Evolutionary conservation across 1,140 invertebrate genomes (phyloP).

Genomic region (Drepana arcuata): DNA sequence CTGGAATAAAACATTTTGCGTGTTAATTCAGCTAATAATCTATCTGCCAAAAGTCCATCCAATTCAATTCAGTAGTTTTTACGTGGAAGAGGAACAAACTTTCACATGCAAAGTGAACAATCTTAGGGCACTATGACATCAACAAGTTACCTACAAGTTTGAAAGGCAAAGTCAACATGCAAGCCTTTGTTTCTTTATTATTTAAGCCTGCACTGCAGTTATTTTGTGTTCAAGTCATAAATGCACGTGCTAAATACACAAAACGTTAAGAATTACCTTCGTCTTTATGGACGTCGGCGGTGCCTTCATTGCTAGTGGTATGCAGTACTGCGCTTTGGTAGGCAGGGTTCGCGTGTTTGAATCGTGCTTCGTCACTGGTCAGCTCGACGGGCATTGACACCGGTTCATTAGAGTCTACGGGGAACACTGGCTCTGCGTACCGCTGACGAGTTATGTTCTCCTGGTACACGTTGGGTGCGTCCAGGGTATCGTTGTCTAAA

Average conservation of each 20-base stretch:
- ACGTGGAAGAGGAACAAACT: too few relatives aligned
- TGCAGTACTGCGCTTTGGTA: conserved; percentile 80
- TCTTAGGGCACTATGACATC: too few relatives aligned
- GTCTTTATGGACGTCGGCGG: conserved; percentile 48
- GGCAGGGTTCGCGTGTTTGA: conserved; percentile 80
- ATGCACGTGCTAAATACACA: too few relatives aligned
- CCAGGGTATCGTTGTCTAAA: conserved; percentile 73
- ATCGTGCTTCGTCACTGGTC: conserved; percentile 64
- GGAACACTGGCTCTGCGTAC: conserved; percentile 41
- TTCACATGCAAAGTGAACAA: too few relatives aligned
- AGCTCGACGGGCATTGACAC: conserved; percentile 66
- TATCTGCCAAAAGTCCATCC: too few relatives aligned
- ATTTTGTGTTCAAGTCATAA: too few relatives aligned
- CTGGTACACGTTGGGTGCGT: conserved; percentile 73
- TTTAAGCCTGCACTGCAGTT: too few relatives aligned
- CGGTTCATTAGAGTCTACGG: conserved; percentile 57
- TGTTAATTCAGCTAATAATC: too few relatives aligned
- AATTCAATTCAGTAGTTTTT: too few relatives aligned
- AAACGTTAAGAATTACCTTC: conserved; percentile 48
- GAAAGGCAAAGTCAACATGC: neutral
- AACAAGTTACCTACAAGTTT: conserved; percentile 48
- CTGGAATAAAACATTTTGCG: too few relatives aligned
- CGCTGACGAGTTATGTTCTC: conserved; percentile 42
- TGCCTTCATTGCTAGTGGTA: conserved; percentile 51
- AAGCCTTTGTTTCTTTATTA: neutral